Conservation (phyloP, 2,888 invertebrate species). For the Hedya salicella region DNA sequence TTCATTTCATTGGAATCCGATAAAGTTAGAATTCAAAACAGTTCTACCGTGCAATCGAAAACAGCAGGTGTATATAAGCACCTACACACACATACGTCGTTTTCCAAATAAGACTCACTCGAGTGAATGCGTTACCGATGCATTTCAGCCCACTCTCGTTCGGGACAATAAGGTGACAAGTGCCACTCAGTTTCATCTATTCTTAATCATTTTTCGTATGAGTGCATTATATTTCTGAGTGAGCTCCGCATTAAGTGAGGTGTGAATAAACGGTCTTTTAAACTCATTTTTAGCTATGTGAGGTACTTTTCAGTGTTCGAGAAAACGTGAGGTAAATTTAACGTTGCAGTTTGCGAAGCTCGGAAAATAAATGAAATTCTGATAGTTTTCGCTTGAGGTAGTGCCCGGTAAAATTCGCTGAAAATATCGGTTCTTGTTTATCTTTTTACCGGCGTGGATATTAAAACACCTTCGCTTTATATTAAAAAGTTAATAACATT, state of each 20-base stretch:
- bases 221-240: not conserved
- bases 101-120: not conserved
- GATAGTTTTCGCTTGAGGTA: not conserved
- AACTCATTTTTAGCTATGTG: not conserved
- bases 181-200: not conserved
- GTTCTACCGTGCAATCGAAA: not conserved
- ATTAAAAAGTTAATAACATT: no score
- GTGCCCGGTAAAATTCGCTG: slow-evolving; percentile 7
- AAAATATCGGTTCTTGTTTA: not conserved
- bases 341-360: slow-evolving; percentile 13
- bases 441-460: not conserved
- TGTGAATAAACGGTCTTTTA: slow-evolving; percentile 14
- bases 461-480: not conserved
- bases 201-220: not conserved
- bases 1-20: not conserved
- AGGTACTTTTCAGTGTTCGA: not conserved
- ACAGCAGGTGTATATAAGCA: not conserved
- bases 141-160: no score
- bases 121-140: not conserved
- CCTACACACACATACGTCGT: no score
- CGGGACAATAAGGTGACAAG: not conserved
- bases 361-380: slow-evolving; percentile 10
- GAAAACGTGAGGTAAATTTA: slow-evolving; percentile 8
- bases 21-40: not conserved
- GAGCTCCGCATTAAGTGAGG: not conserved